Evolutionary conservation across 2,113 vertebrate species (phyloP).

Genomic region (Aldabrachelys gigantea): DNA sequence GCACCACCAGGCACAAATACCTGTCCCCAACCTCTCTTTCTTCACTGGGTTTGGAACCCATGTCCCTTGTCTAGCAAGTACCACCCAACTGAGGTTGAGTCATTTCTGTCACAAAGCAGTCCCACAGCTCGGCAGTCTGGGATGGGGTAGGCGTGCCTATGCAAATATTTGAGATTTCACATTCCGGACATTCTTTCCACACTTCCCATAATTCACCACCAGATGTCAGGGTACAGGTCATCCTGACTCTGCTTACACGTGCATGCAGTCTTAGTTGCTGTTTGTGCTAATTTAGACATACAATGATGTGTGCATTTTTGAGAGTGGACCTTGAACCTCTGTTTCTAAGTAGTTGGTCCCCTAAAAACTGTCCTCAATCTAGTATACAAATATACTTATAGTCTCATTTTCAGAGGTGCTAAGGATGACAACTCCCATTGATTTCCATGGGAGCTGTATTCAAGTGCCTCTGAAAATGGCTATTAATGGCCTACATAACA

Average conservation of each 20-base stretch:
- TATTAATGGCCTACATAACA: background rate
- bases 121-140: too few relatives aligned
- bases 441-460: background rate
- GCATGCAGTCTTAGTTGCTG: accelerated
- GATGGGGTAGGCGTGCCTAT: too few relatives aligned
- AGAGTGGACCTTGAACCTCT: background rate
- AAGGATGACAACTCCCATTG: background rate
- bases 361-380: background rate
- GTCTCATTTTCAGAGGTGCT: background rate
- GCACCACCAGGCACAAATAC: too few relatives aligned
- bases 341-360: background rate
- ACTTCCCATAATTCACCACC: too few relatives aligned
- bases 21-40: too few relatives aligned
- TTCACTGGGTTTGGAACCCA: too few relatives aligned
- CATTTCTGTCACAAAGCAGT: too few relatives aligned
- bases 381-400: background rate
- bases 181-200: too few relatives aligned
- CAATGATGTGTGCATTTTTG: background rate
- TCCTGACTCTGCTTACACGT: background rate
- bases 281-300: accelerated
- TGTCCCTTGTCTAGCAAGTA: too few relatives aligned
- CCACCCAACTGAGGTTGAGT: too few relatives aligned
- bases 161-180: too few relatives aligned
- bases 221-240: too few relatives aligned
- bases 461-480: background rate